Base-by-base conservation (phyloP, 2,888 invertebrate species). In the Lasioglossum leucozonium region DNA sequence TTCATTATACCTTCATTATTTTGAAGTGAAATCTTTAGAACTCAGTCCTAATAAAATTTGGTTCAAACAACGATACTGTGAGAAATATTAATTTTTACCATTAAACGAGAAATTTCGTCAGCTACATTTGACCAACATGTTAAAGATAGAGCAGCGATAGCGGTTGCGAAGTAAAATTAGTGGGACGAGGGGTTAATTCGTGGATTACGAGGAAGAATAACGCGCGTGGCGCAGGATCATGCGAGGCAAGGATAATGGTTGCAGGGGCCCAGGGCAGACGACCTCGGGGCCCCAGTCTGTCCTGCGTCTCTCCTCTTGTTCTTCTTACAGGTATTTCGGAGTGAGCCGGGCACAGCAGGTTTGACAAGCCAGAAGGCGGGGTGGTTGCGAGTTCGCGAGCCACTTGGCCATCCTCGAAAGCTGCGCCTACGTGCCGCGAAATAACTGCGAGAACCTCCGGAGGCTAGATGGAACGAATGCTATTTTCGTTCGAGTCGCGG, bases 301-400 rank as follows among this genome's bases (percentile, higher is more conserved):
- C 82, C 78, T 47, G 75, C 67, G 80, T 80, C 79, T 87, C 86
- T 86, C 82, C 79, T 82, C 72, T 85, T 81, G 71, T 86, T 86
- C 79, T 80, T 81, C 73, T 81, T 83, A 81, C 65, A 87, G 84
- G 89, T 81, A 89, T 89, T 89, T 90, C 85, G 88, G 85, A 90
- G 88, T 81, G 74, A 86, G 84, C 81, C 84, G 78, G 86, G 81
- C 34, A 37, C 86, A 89, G 89, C 89, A 89, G 88, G 89, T 89
- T 90, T 89, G 89, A 90, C 89, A 89, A 90, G 85, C 77, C 73
- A 79, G 77, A 84, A 77, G 74, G 74, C 77, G 74, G 84, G 84
- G 71, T 86, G 86, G 80, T 77, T 75, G 79, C 37, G 82, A 79
- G 86, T 67, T 81, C 72, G 74, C 79, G 77, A 67, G 67, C 67